Conservation (phyloP, 2,797 vertebrate species). For the Pseudochirops corinnae region DNA sequence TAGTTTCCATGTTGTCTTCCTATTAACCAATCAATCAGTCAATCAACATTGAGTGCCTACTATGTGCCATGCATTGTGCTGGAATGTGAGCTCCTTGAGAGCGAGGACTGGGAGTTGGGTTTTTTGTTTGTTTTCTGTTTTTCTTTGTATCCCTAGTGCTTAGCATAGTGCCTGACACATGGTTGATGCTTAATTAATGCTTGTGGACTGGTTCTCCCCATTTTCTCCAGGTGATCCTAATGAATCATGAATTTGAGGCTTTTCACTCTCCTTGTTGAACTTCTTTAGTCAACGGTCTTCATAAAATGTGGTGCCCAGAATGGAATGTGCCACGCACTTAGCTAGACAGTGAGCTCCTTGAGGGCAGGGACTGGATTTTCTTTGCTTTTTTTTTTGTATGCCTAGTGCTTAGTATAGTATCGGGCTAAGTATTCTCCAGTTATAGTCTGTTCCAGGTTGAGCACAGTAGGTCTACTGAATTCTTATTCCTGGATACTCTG, state of each 20-base stretch:
- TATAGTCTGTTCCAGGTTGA: background rate
- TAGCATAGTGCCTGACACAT: background rate
- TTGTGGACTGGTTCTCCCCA: too few species aligned
- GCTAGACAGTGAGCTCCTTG: background rate
- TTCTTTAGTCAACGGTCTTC: too few species aligned
- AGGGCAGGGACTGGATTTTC: background rate
- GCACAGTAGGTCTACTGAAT: background rate
- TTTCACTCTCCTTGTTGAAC: too few species aligned
- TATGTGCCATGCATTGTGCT: background rate
- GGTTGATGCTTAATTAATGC: too few species aligned
- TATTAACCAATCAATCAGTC: too few species aligned
- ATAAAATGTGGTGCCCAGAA: too few species aligned
- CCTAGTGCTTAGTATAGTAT: background rate
- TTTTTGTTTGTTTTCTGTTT: too few species aligned
- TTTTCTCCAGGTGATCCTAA: too few species aligned
- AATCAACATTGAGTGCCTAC: too few species aligned
- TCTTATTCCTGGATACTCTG: background rate
- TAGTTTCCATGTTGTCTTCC: too few species aligned
- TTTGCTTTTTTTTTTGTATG: background rate
- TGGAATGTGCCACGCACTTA: background rate
- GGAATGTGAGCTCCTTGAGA: background rate
- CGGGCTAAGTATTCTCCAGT: background rate
- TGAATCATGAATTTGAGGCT: too few species aligned
- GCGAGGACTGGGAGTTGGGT: background rate
- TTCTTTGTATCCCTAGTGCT: background rate